These are phyloP conservation scores for Drosophila nebulosa DNA, from an alignment of 1,140 invertebrate species.

Conservation along the genomic window DNA sequence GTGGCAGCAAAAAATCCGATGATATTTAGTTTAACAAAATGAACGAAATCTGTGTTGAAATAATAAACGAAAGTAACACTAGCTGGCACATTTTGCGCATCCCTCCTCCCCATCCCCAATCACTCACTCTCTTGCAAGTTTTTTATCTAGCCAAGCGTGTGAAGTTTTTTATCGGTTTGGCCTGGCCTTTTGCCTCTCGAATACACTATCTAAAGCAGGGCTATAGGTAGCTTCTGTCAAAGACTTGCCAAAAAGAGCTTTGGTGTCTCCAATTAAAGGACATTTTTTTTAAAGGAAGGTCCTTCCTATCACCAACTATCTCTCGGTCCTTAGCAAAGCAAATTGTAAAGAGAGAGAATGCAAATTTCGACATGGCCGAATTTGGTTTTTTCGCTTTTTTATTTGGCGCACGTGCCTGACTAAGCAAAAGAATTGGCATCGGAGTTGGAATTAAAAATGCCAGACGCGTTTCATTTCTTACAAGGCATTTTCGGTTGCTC, in stretches of 20 bases:
- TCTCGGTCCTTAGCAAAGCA: too few relatives aligned
- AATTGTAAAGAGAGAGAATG: constrained; percentile 25
- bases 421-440: not conserved
- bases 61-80: not conserved
- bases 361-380: constrained; percentile 33
- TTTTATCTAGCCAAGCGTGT: not conserved
- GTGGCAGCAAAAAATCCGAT: not conserved
- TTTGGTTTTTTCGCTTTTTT: constrained; percentile 1
- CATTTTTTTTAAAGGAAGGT: too few relatives aligned
- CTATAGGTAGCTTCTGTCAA: too few relatives aligned
- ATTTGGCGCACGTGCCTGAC: constrained; percentile 27
- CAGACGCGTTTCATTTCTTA: constrained; percentile 58
- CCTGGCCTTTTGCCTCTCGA: not conserved
- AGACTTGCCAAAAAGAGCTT: too few relatives aligned
- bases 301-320: too few relatives aligned
- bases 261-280: too few relatives aligned
- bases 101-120: not conserved
- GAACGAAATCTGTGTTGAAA: constrained; percentile 4
- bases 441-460: constrained; percentile 67
- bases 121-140: not conserved
- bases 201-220: not conserved
- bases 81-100: not conserved
- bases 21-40: not conserved
- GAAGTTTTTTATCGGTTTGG: not conserved
- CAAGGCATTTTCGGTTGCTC: constrained; percentile 56